These are phyloP conservation scores for Tachysurus vachellii DNA, from an alignment of 2,113 vertebrate genomes.

Conservation along the genomic window DNA sequence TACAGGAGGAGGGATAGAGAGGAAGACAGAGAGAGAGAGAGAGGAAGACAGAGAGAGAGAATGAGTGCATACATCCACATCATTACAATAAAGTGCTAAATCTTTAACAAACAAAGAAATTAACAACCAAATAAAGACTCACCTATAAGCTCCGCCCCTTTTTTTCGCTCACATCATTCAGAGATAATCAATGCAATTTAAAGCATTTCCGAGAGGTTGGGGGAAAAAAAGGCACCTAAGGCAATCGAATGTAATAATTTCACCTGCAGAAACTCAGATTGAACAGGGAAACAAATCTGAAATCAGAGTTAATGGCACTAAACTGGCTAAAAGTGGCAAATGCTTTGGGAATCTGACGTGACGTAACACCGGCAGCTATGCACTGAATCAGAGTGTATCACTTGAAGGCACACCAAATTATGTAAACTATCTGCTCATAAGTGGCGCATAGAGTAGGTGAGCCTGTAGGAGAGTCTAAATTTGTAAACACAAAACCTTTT, in stretches of 20 bases:
- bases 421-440: not conserved
- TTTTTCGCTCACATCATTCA: not conserved
- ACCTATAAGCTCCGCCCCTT: not conserved
- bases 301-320: not conserved
- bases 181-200: not conserved
- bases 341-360: not conserved
- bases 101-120: not conserved
- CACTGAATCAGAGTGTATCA: not conserved
- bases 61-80: not conserved
- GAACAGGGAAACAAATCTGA: not conserved
- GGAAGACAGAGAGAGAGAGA: conserved; percentile 2
- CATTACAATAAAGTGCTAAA: not conserved
- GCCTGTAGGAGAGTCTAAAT: not conserved
- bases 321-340: not conserved
- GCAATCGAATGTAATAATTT: not conserved
- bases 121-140: not conserved
- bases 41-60: not conserved
- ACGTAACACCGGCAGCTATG: not conserved
- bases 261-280: not conserved
- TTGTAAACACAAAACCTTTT: not conserved
- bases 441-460: not conserved
- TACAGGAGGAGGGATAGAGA: not conserved
- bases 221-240: not conserved
- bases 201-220: not conserved
- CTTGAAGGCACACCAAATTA: not conserved